A percentile compares a stretch with the other conserved stretches of the same genome.
phyloP scores from a whole-genome alignment of 35 echinoderm and acorn worm genomes.

The Acanthaster planci region DNA sequence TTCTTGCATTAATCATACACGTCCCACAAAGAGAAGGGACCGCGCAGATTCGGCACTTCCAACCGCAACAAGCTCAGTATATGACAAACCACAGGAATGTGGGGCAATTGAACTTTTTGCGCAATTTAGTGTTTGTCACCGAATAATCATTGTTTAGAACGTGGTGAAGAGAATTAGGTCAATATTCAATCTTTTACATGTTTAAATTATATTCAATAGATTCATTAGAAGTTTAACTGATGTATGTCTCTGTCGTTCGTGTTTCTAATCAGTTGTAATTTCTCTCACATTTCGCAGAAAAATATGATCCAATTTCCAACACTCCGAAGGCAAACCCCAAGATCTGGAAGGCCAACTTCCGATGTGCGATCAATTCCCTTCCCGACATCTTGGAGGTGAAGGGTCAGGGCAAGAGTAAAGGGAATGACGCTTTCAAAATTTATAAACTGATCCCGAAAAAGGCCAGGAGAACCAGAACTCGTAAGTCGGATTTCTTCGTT shows the following conservation, averaged over 20 bases:
- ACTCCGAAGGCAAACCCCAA: slow-evolving; percentile 83
- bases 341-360: slow-evolving; percentile 98
- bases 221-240: too few species aligned
- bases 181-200: too few species aligned
- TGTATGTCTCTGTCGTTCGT: neutral
- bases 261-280: neutral
- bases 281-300: slow-evolving; percentile 67
- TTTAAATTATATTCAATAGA: too few species aligned
- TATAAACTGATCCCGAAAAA: slow-evolving; percentile 88
- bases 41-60: too few species aligned
- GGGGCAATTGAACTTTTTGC: too few species aligned
- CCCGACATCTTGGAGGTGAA: slow-evolving; percentile 92
- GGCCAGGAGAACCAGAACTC: slow-evolving; percentile 66
- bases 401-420: slow-evolving; percentile 80
- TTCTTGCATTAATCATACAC: slow-evolving; percentile 5
- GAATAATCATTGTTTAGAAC: too few species aligned
- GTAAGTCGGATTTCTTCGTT: too few species aligned
- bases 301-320: slow-evolving; percentile 77
- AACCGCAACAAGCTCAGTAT: too few species aligned
- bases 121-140: too few species aligned
- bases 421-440: slow-evolving; percentile 95
- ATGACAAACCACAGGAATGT: too few species aligned
- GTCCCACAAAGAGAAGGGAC: neutral
- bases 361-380: slow-evolving; percentile 96
- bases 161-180: too few species aligned